A percentile compares a stretch with the other conserved stretches of the same genome.
Conservation (phyloP, 2,888 invertebrate genomes). For the Clepsis dumicolana region DNA sequence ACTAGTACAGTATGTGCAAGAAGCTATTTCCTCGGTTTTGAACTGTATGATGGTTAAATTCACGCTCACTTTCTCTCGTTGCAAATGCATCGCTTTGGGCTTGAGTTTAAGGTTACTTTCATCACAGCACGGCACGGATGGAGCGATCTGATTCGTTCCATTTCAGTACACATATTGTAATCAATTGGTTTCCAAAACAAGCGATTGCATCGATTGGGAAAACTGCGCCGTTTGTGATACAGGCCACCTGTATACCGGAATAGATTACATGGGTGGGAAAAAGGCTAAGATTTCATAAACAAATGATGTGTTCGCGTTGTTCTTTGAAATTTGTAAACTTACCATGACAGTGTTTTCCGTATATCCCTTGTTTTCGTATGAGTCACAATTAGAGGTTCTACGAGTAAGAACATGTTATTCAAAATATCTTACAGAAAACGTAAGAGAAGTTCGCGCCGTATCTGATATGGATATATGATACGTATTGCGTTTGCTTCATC, state of each 20-base stretch:
- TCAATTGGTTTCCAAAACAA: constrained; percentile 20
- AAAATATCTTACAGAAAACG: no score
- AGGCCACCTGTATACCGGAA: not conserved
- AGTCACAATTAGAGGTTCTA: no score
- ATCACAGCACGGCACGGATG: constrained; percentile 36
- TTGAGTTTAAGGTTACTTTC: constrained; percentile 20
- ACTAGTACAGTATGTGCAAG: constrained; percentile 2
- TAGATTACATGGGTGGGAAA: constrained; percentile 2
- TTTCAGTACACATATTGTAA: constrained; percentile 23
- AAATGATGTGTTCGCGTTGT: not conserved
- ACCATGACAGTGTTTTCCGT: not conserved
- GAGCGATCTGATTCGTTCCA: constrained; percentile 38
- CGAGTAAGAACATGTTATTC: no score
- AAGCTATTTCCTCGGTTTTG: not conserved
- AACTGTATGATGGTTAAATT: not conserved
- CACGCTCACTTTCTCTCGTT: not conserved
- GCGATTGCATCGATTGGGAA: constrained; percentile 5
- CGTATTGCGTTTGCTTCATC: no score
- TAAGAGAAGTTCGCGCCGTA: no score
- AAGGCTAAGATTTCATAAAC: not conserved
- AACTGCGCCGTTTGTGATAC: not conserved
- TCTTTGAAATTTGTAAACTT: not conserved
- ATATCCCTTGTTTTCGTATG: no score
- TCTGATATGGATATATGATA: no score
- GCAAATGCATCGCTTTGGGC: not conserved